A percentile compares a stretch with the other conserved stretches of the same genome.
These are phyloP conservation scores for Cyprinodon brontotheroides DNA, from an alignment of 2,113 vertebrate species.

Conservation along the genomic window DNA sequence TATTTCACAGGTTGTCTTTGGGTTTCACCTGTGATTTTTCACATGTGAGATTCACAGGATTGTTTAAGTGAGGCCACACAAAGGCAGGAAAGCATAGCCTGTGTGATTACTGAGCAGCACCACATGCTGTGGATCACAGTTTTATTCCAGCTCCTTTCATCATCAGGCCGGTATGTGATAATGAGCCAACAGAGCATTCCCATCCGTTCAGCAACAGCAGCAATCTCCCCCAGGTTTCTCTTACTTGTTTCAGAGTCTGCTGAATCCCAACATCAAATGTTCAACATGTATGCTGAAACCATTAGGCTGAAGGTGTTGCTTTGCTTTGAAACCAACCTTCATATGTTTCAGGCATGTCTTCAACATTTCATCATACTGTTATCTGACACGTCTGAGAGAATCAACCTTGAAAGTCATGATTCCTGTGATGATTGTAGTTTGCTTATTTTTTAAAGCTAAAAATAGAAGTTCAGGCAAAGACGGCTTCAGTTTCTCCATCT, in stretches of 20 bases:
- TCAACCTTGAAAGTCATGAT: neutral
- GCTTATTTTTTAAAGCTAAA: neutral
- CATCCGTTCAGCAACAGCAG: slow-evolving; percentile 85
- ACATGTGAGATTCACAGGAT: too few relatives aligned
- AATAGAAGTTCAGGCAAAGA: neutral
- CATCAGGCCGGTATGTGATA: slow-evolving; percentile 81
- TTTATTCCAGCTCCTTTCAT: slow-evolving; percentile 61
- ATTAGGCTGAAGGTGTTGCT: neutral
- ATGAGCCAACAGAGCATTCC: slow-evolving; percentile 85
- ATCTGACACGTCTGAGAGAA: neutral
- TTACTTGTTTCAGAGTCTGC: slow-evolving; percentile 77
- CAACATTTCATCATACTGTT: neutral
- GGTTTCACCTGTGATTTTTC: too few relatives aligned
- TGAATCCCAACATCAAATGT: slow-evolving; percentile 69
- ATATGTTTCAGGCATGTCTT: too few relatives aligned
- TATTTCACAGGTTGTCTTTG: too few relatives aligned
- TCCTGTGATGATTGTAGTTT: neutral
- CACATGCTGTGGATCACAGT: slow-evolving; percentile 18
- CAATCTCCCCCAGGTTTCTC: slow-evolving; percentile 79
- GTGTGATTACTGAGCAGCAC: slow-evolving; percentile 2
- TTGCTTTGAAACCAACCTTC: neutral
- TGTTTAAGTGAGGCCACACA: neutral
- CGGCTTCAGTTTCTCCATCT: too few relatives aligned
- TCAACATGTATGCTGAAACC: slow-evolving; percentile 37
- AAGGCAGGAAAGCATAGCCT: slow-evolving; percentile 33